Conservation (phyloP, 37 sponge, comb jelly and placozoan species). For the Bolinopsis microptera region DNA sequence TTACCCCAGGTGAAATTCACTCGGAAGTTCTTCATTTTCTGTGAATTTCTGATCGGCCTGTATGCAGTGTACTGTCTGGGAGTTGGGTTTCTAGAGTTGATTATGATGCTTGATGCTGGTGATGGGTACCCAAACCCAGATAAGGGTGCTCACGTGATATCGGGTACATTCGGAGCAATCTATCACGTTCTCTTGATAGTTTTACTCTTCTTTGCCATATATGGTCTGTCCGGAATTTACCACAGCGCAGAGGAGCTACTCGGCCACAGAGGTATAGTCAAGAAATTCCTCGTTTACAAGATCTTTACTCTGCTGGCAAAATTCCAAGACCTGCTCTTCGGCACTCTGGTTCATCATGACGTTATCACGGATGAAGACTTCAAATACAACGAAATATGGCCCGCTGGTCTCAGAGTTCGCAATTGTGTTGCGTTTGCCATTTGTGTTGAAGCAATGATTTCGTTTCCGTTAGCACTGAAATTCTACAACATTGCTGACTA, state of each 20-base stretch:
- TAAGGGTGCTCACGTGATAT: not conserved
- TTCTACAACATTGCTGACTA: not conserved
- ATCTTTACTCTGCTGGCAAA: slow-evolving; percentile 29
- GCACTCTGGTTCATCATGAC: slow-evolving; percentile 27
- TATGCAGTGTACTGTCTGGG: not conserved
- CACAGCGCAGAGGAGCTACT: slow-evolving; percentile 26
- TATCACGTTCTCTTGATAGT: slow-evolving; percentile 29
- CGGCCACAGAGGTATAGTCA: slow-evolving; percentile 26
- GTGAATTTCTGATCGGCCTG: slow-evolving; percentile 5
- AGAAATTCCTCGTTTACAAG: slow-evolving; percentile 58
- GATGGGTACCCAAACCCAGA: not conserved
- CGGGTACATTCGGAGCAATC: not conserved
- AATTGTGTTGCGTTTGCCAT: not conserved
- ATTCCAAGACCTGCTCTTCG: not conserved
- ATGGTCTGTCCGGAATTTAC: slow-evolving; percentile 55
- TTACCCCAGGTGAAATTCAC: not conserved
- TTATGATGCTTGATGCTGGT: slow-evolving; percentile 1
- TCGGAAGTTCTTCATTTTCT: slow-evolving; percentile 36
- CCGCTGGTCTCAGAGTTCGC: slow-evolving; percentile 10
- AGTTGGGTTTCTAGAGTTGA: slow-evolving; percentile 14
- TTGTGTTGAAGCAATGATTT: slow-evolving; percentile 13
- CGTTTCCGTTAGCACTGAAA: slow-evolving; percentile 23
- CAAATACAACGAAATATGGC: slow-evolving; percentile 15
- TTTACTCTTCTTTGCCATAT: slow-evolving; percentile 12
- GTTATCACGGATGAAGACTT: not conserved